Percentiles rank a stretch among this genome's conserved stretches.
phyloP scores from a whole-genome alignment of 2,888 invertebrate genomes.

The Ligdia adustata region DNA sequence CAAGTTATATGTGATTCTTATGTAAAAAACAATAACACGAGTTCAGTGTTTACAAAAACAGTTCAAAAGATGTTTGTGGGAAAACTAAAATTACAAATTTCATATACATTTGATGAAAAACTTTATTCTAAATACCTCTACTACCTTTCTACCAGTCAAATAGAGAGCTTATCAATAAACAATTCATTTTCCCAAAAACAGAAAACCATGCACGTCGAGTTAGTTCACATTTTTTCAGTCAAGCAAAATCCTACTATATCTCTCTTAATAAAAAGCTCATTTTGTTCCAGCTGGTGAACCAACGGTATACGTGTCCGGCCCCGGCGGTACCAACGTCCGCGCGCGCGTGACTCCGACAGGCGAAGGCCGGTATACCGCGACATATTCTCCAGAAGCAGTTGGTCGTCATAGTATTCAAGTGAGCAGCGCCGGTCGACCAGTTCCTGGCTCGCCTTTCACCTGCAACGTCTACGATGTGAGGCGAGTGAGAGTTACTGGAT shows the following conservation, averaged over 20 bases:
- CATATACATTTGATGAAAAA: too few species aligned
- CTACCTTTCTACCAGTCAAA: too few species aligned
- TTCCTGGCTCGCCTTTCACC: constrained; percentile 95
- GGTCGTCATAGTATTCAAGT: constrained; percentile 94
- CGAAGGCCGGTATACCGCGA: constrained; percentile 88
- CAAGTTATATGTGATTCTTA: not conserved
- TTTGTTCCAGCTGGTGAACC: constrained; percentile 83
- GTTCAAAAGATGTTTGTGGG: too few species aligned
- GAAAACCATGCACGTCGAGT: too few species aligned
- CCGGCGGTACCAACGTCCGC: constrained; percentile 91
- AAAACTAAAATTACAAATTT: too few species aligned
- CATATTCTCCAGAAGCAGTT: constrained; percentile 93
- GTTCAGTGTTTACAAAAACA: too few species aligned
- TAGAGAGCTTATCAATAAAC: too few species aligned
- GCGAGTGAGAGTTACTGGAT: constrained; percentile 88
- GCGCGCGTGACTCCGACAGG: constrained; percentile 87
- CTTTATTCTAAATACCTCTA: too few species aligned
- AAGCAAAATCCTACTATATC: too few species aligned
- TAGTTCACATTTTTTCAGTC: too few species aligned
- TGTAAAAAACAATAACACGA: too few species aligned
- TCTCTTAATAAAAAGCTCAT: not conserved
- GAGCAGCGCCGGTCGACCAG: constrained; percentile 91
- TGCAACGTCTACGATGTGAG: constrained; percentile 97
- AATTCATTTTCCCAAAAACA: too few species aligned
- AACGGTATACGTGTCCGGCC: constrained; percentile 90